Base-by-base conservation (phyloP, 2,113 vertebrate genomes). In the Siniperca chuatsi region DNA sequence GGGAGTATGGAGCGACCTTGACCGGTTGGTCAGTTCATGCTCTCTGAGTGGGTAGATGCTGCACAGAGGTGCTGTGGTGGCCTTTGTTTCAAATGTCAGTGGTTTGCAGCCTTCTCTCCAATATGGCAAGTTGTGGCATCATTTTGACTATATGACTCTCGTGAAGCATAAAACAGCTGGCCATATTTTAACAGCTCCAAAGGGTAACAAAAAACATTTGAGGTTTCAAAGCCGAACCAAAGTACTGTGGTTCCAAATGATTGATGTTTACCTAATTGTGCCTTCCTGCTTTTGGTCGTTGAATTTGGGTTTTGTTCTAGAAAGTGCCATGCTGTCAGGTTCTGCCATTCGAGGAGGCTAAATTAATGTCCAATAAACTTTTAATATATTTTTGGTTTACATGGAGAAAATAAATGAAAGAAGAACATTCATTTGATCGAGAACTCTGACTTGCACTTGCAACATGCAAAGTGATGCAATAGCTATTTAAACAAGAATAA, bases 1-100 rank as follows among this genome's bases (percentile, higher is more conserved):
- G 44, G 67, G 46, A 81, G 29, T 16, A 65, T 67, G 11, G 55
- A 73, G 74, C 0, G 8, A 64, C 60, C 71, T 61, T 29, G 42
- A 37, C 35, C 35, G 3, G 76, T 57, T 25, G 62, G 37, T 42
- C 21, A 29, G 66, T 35, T 76, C 18, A n/a, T 67, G n/a, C 64
- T 78, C 7, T 29, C 25, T 57, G 48, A 18, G 54, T 80, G 68
- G 37, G 48, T 16, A 61, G 29, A 71, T 71, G 70, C 44, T 66
- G 79, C 60, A 81, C 37, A 60, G 74, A 80, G 44, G 35, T 61
- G 54, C 77, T 68, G 42, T 2, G 35, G 79, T 57, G 44, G 74
- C 66, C 73, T 90, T 65, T 84, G 50, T 79, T 79, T 84, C 55
- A 81, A 78, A 85, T 54, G 65, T 85, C 70, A 73, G 83, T 18